Evolutionary conservation across 2,113 vertebrate genomes (phyloP).

Genomic region (Etia nguti): DNA sequence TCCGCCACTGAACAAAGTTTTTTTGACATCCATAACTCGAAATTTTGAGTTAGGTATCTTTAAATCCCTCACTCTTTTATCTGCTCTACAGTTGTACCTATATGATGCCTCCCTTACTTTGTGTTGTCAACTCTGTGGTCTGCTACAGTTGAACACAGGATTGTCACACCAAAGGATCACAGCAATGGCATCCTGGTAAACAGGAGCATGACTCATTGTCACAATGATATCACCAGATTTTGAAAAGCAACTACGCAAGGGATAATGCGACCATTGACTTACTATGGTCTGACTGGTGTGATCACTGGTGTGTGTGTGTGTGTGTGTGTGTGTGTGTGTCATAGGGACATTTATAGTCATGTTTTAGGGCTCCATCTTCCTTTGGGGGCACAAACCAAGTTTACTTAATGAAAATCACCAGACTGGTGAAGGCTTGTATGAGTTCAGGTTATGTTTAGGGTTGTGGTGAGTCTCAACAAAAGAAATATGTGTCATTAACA

Average conservation of each 20-base stretch:
- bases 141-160: background rate
- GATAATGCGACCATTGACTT: background rate
- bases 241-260: background rate
- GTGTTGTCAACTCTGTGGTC: background rate
- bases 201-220: background rate
- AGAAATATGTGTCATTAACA: too few species aligned
- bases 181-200: background rate
- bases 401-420: background rate
- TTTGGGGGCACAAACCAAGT: background rate
- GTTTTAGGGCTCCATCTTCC: background rate
- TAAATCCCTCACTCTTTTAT: background rate
- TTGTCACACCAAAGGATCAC: background rate
- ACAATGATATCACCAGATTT: background rate
- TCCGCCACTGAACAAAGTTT: background rate
- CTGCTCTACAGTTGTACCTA: background rate
- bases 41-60: background rate
- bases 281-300: background rate
- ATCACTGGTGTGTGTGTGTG: background rate
- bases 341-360: background rate
- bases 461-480: background rate
- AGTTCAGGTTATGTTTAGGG: background rate
- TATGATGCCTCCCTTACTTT: background rate
- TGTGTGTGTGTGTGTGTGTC: background rate
- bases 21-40: background rate
- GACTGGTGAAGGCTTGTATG: background rate